A percentile compares a stretch with the other conserved stretches of the same genome.
These are phyloP conservation scores for Kryptopterus vitreolus DNA, from an alignment of 2,797 vertebrate species.

Conservation along the genomic window DNA sequence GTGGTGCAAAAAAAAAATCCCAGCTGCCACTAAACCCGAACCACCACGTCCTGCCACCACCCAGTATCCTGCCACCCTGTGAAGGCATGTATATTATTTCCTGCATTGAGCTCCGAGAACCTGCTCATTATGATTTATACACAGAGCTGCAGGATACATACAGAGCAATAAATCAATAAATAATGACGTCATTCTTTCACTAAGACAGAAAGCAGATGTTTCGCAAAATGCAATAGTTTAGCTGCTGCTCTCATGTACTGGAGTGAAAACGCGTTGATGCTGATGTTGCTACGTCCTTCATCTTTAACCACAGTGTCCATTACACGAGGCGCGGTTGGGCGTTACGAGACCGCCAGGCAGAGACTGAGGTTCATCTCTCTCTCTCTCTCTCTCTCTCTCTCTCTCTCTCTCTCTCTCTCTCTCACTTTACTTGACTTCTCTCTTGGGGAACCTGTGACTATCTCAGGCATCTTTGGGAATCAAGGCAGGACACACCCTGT, in stretches of 20 bases:
- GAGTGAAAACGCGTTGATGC: not conserved
- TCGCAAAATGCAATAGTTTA: not conserved
- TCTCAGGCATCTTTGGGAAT: no score
- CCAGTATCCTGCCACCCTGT: not conserved
- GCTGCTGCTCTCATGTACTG: no score
- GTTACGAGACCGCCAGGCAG: no score
- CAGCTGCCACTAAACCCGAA: constrained; percentile 17
- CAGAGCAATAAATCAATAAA: not conserved
- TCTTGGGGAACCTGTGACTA: no score
- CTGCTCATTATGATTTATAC: not conserved
- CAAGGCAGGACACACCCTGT: no score
- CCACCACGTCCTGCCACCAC: not conserved
- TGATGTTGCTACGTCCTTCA: not conserved
- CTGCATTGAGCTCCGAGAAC: not conserved
- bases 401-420: no score
- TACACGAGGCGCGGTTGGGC: not conserved
- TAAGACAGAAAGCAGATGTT: not conserved
- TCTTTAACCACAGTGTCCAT: not conserved
- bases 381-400: no score
- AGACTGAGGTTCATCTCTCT: no score
- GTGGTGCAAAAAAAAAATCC: not conserved
- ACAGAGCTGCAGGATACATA: not conserved
- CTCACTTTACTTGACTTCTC: no score
- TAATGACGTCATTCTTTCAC: not conserved
- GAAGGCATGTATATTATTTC: no score